These are phyloP conservation scores for Pipra filicauda DNA, from an alignment of 2,113 vertebrate species.

Conservation along the genomic window DNA sequence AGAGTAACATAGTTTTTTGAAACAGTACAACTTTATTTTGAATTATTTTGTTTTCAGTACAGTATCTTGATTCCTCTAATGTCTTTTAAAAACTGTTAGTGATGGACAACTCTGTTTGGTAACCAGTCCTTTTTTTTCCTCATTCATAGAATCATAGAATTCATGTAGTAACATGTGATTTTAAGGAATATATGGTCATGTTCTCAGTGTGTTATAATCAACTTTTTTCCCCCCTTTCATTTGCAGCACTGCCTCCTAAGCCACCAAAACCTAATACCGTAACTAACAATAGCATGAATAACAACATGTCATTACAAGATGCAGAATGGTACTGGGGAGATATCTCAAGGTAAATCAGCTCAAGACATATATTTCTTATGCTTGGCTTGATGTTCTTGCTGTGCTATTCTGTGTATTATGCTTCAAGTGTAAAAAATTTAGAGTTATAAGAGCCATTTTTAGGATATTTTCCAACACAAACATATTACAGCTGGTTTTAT, in stretches of 20 bases:
- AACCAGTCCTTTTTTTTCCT: background rate
- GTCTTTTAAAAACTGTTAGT: background rate
- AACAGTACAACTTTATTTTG: background rate
- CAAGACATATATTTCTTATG: background rate
- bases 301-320: conserved; percentile 97
- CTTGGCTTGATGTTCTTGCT: background rate
- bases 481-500: conserved; percentile 2
- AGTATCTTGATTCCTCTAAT: background rate
- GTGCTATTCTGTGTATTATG: background rate
- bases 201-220: conserved; percentile 18
- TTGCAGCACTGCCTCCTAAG: conserved; percentile 94
- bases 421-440: background rate
- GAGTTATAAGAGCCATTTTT: conserved; percentile 21
- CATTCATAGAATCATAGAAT: background rate
- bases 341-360: conserved; percentile 88
- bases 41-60: background rate
- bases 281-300: conserved; percentile 96
- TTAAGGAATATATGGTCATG: background rate
- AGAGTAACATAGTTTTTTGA: background rate
- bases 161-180: background rate
- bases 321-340: conserved; percentile 99
- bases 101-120: background rate
- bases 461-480: conserved; percentile 49
- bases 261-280: conserved; percentile 89
- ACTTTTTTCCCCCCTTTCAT: conserved; percentile 9